phyloP scores from a whole-genome alignment of 2,797 vertebrate genomes.

The Caiman crocodilus region DNA sequence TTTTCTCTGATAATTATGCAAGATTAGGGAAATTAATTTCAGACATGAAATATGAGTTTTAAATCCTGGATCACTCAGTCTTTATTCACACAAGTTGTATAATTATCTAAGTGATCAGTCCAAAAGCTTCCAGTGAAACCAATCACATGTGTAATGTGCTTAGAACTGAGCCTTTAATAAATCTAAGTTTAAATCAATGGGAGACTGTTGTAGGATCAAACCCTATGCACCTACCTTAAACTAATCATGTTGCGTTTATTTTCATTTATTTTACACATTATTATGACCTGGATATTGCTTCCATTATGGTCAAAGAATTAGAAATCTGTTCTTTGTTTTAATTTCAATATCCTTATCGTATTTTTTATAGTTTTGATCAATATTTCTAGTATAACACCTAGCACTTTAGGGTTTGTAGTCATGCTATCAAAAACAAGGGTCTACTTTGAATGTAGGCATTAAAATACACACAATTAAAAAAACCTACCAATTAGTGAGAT shows the following conservation, averaged over 20 bases:
- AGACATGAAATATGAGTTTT: neutral
- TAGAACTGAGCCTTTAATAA: neutral
- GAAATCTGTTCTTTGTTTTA: neutral
- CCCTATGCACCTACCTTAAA: neutral
- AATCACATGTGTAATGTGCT: neutral
- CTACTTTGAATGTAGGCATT: constrained; percentile 19
- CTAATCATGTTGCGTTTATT: neutral
- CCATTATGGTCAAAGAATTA: neutral
- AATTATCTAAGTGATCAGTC: neutral
- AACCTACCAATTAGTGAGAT: constrained; percentile 41
- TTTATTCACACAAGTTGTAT: neutral
- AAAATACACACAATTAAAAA: constrained; percentile 36
- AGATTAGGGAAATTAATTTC: neutral
- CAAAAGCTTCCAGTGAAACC: neutral
- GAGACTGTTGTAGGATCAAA: rapidly evolving
- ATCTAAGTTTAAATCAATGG: neutral
- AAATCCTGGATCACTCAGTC: neutral
- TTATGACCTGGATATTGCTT: neutral
- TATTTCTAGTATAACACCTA: constrained; percentile 3
- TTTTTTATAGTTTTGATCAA: neutral
- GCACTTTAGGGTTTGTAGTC: constrained; percentile 10
- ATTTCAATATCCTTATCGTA: neutral
- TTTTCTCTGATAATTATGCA: neutral
- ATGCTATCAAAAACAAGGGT: neutral
- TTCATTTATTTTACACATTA: neutral